Conservation (phyloP, 2,888 invertebrate genomes). For the Malthinus seriepunctatus region DNA sequence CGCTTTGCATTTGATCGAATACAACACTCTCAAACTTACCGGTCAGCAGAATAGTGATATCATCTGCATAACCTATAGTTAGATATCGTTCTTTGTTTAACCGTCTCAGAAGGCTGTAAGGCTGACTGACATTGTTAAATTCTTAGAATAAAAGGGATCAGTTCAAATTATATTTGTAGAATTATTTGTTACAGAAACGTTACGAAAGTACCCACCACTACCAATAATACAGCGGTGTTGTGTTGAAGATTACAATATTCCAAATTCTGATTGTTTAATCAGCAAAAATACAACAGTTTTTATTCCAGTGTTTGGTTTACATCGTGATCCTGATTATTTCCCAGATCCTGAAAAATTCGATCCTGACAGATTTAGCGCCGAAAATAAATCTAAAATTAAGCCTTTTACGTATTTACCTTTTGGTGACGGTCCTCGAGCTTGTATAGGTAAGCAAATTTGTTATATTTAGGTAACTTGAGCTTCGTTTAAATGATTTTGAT, state of each 20-base stretch:
- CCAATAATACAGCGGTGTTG: slow-evolving; percentile 32
- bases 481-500: too few relatives aligned
- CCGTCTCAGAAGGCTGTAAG: too few relatives aligned
- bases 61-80: too few relatives aligned
- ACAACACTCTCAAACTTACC: too few relatives aligned
- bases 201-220: slow-evolving; percentile 47
- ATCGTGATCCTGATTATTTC: slow-evolving; percentile 41
- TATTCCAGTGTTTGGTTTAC: slow-evolving; percentile 41
- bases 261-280: slow-evolving; percentile 41
- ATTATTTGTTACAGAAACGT: slow-evolving; percentile 43
- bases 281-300: slow-evolving; percentile 43
- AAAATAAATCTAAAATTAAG: slow-evolving; percentile 31
- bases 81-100: too few relatives aligned
- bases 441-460: slow-evolving; percentile 44
- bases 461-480: too few relatives aligned
- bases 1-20: too few relatives aligned
- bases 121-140: slow-evolving; percentile 54
- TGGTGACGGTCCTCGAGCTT: slow-evolving; percentile 39
- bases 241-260: slow-evolving; percentile 39
- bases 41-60: too few relatives aligned
- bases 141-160: slow-evolving; percentile 53
- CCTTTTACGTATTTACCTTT: slow-evolving; percentile 40
- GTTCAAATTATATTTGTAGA: not conserved
- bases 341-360: slow-evolving; percentile 40
- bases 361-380: slow-evolving; percentile 40